Base-by-base conservation (phyloP, 2,888 invertebrate species). In the Clanis bilineata region DNA sequence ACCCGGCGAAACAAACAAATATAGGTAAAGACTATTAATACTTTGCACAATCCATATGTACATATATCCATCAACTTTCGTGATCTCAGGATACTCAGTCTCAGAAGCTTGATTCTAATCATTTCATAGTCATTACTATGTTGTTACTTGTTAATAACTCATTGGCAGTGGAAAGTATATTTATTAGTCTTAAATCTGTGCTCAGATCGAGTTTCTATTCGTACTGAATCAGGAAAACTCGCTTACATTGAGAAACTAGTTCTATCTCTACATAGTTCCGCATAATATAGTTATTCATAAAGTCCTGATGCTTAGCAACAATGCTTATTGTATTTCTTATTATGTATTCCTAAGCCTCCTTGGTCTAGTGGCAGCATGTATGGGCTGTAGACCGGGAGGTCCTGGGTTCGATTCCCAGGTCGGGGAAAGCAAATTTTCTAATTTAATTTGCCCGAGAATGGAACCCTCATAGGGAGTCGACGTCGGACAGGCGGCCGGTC, bases 191-290 rank as follows among this genome's bases (percentile, higher is more conserved):
- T 28, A 28, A 28, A 28, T 28, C 15, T 47, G 10, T 18, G 9
- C 18, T 18, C 28, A 18, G 32, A 51, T 9, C 32, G 4, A 51
- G 51, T 51, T 51, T 51, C 18, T 18, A 51, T 44, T 21, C 10
- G 18, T 25, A 6, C 25, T 2, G 45, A 55, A 45, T 58, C 39
- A 32, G 57, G 62, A 58, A 60, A 60, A 56, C 12, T 58, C 18
- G 28, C 56, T 43, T 57, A 55, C 58, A 60, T 58, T 63, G 32
- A 51, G 51, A 51, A 51, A 51, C 51, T 32, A 18, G 51, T 51
- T 28, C 28, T 6, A 51, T 28, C 15, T 15, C 23, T 44, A 22
- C 22, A 21, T 22, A 45, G 9, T 51, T 51, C 51, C 51, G 51
- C 51, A 18, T 51, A 10, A 32, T 51, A 47, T 32, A 10, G 15